Conservation (phyloP, 2,888 invertebrate genomes). For the Pteria penguin region DNA sequence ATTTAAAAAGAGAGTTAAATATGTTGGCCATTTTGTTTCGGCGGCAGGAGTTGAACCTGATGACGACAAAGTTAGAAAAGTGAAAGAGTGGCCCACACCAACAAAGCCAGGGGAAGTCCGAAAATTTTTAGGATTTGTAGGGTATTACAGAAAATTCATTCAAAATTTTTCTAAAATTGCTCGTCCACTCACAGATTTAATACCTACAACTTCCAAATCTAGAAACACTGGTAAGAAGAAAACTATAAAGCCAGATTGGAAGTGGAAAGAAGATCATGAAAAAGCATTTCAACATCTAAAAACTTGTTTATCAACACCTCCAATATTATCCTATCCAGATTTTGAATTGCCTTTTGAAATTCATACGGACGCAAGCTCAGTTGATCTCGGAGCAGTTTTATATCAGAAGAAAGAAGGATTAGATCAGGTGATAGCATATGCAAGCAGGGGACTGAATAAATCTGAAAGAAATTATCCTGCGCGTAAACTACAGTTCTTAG, state of each 20-base stretch:
- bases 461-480: slow-evolving; percentile 30
- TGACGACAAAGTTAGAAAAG: neutral
- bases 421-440: slow-evolving; percentile 20
- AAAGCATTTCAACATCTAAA: slow-evolving; percentile 21
- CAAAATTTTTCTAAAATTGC: slow-evolving; percentile 26
- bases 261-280: slow-evolving; percentile 23
- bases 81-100: slow-evolving; percentile 17
- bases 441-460: slow-evolving; percentile 17
- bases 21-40: slow-evolving; percentile 22
- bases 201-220: neutral
- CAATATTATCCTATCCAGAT: slow-evolving; percentile 34
- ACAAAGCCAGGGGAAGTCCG: slow-evolving; percentile 24
- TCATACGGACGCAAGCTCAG: slow-evolving; percentile 36
- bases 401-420: slow-evolving; percentile 7
- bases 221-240: slow-evolving; percentile 19
- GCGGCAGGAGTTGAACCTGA: slow-evolving; percentile 2
- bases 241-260: neutral
- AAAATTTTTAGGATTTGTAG: slow-evolving; percentile 40
- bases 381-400: slow-evolving; percentile 33
- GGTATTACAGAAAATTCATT: slow-evolving; percentile 25
- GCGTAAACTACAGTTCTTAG: slow-evolving; percentile 33
- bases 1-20: slow-evolving; percentile 19
- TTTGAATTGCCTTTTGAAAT: slow-evolving; percentile 23
- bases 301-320: slow-evolving; percentile 8
- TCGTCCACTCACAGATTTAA: slow-evolving; percentile 21